Base-by-base conservation (phyloP, 2,888 invertebrate species). In the Amaurobius ferox region DNA sequence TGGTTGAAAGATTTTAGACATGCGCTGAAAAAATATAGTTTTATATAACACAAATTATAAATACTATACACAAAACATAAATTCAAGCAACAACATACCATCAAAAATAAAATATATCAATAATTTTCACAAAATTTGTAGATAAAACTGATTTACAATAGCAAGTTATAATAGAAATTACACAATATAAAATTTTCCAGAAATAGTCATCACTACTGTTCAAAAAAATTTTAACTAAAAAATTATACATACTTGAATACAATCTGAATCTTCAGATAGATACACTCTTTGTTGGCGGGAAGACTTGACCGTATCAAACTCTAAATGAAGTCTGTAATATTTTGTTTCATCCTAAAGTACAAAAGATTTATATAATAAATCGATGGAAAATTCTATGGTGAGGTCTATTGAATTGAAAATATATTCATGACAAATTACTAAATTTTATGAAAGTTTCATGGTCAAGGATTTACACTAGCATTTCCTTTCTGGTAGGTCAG, bases 231-330 rank as follows among this genome's bases (percentile, higher is more conserved):
- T n/a, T n/a, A n/a, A n/a, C n/a, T n/a, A n/a, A n/a, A n/a, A n/a
- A 70, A 26, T 70, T 16, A 71, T 16, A 28, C 11, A n/a, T 85
- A 85, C 83, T 48, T 39, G 23, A 29, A 72, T 67, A 55, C 66
- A 72, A 7, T 55, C 40, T 1, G 26, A 1, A 29, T 85, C 66
- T 5, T 85, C 67, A 48, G 78, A 77, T 6, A 39, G 19, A 55
- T 85, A 85, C 0, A 61, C 11, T 32, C 77, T 85, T 55, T 77
- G 77, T 35, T 72, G 77, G 1, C 71, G 77, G 0, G 83, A 77
- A 19, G 71, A 55, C 19, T 85, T 85, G 3, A 77, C 35, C 11
- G 83, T 77, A 26, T 85, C 77, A 40, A 85, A 85, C 28, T 85
- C 72, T 40, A 85, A 67, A 35, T 77, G 55, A 26, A 85, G 40